Evolutionary conservation across 2,888 invertebrate species (phyloP).

Genomic region (Melipona beecheii): DNA sequence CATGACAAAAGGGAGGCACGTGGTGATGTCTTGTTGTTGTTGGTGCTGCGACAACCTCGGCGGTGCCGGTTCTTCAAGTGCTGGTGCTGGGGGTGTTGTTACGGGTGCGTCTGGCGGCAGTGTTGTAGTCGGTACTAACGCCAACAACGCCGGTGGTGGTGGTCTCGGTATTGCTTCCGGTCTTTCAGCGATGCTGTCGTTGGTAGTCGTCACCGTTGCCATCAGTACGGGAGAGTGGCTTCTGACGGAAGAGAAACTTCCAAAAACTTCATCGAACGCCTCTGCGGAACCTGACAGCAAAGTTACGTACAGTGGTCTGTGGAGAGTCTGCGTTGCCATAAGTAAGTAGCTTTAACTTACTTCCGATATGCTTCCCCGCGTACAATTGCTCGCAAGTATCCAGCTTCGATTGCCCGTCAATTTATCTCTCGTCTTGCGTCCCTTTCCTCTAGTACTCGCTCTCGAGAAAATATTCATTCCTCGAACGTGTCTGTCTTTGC

Average conservation of each 20-base stretch:
- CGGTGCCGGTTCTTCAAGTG: conserved; percentile 54
- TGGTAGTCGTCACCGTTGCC: conserved; percentile 90
- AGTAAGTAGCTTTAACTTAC: conserved; percentile 86
- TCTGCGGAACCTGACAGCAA: conserved; percentile 90
- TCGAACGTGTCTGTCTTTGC: background rate
- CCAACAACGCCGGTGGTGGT: conserved; percentile 69
- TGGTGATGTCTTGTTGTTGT: conserved; percentile 80
- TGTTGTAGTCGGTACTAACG: conserved; percentile 51
- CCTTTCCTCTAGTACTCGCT: background rate
- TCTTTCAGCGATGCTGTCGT: conserved; percentile 89
- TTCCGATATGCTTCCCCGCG: background rate
- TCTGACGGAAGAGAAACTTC: conserved; percentile 93
- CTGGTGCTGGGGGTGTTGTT: conserved; percentile 51
- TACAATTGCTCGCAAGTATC: background rate
- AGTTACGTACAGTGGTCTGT: conserved; percentile 92
- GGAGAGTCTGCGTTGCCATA: conserved; percentile 92
- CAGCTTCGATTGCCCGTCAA: background rate
- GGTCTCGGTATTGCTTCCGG: conserved; percentile 80
- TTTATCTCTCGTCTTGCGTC: background rate
- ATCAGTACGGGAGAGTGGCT: conserved; percentile 94
- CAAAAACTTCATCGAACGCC: conserved; percentile 89
- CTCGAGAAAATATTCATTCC: background rate
- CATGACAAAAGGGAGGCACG: conserved; percentile 74
- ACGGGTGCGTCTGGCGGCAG: conserved; percentile 50
- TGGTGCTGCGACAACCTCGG: conserved; percentile 76